Base-by-base conservation (phyloP, 2,113 vertebrate genomes). In the Colaptes auratus region DNA sequence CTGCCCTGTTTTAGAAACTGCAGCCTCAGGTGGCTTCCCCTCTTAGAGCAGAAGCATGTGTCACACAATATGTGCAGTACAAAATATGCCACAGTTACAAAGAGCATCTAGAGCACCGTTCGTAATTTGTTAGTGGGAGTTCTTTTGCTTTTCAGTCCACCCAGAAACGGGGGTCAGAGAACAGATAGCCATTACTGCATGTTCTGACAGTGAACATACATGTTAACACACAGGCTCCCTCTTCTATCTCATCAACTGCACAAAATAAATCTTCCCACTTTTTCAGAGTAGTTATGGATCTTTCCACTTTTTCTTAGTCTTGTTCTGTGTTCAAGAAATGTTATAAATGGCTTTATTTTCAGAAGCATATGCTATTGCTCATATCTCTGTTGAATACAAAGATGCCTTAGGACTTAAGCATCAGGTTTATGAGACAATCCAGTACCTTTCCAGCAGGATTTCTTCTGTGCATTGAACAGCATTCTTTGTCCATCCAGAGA, bases 291-390 rank as follows among this genome's bases (percentile, higher is more conserved):
- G 48, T 69, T 90, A 44, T 2, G 16, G 30, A 53, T 86, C 76
- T 92, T 64, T 63, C 50, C 5, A 3, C 25, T 50, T 84, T 84
- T 81, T 56, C 33, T 88, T 61, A 65, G 48, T 27, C 58, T 50
- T 60, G 48, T 78, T 89, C 42, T 60, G 8, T 60, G 46, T 73
- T 52, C 64, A 64, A 42, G 56, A 74, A 60, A 67, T 28, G 35
- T 92, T 93, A 70, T 15, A 82, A 70, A 69, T 69, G 27, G 70
- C 48, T 84, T 30, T 75, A 28, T 87, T 91, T 94, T 69, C 65
- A 76, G 50, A 64, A 90, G 60, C 28, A 42, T 60, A 50, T 61
- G 39, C 70, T 89, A 86, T 80, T 74, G 33, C 58, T 83, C 12
- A 1, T 39, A 35, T 48, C 44, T 93, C 31, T 69, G 61, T 61